Evolutionary conservation across 2,797 vertebrate genomes (phyloP).

Genomic region (Trichosurus vulpecula): DNA sequence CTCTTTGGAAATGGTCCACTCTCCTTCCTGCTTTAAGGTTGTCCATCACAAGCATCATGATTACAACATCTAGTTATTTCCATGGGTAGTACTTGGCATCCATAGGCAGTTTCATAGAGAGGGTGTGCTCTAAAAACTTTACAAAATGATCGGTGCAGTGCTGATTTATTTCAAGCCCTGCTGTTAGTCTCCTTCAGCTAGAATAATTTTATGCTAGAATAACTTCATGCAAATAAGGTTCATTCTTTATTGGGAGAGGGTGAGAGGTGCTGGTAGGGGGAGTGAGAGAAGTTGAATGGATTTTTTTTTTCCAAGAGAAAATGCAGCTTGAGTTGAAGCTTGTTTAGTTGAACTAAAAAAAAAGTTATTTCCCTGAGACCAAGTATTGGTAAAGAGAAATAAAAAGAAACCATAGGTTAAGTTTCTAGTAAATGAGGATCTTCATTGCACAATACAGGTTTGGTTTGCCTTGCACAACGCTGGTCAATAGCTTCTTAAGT

Average conservation of each 20-base stretch:
- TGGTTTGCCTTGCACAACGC: background rate
- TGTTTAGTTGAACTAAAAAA: conserved; percentile 15
- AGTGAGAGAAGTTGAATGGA: conserved; percentile 11
- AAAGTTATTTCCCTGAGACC: background rate
- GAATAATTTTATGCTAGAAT: conserved; percentile 71
- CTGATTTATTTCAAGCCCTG: conserved; percentile 51
- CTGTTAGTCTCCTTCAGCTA: conserved; percentile 55
- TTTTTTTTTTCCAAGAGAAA: background rate
- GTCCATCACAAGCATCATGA: background rate
- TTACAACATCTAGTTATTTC: conserved; percentile 42
- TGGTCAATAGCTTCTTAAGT: background rate
- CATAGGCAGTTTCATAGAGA: background rate
- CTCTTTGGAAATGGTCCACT: conserved; percentile 49
- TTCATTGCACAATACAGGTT: background rate
- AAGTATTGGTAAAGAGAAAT: background rate
- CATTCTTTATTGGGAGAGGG: conserved; percentile 40
- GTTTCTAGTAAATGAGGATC: background rate
- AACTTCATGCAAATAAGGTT: conserved; percentile 60
- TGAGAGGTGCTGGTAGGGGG: conserved; percentile 4
- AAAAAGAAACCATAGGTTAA: conserved; percentile 7
- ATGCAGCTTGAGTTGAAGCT: conserved; percentile 2
- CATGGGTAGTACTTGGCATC: background rate
- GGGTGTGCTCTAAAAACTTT: conserved; percentile 11
- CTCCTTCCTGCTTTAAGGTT: background rate
- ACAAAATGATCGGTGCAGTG: background rate